These are phyloP conservation scores for Drosophila nasuta DNA, from an alignment of 1,140 invertebrate genomes.

Conservation along the genomic window DNA sequence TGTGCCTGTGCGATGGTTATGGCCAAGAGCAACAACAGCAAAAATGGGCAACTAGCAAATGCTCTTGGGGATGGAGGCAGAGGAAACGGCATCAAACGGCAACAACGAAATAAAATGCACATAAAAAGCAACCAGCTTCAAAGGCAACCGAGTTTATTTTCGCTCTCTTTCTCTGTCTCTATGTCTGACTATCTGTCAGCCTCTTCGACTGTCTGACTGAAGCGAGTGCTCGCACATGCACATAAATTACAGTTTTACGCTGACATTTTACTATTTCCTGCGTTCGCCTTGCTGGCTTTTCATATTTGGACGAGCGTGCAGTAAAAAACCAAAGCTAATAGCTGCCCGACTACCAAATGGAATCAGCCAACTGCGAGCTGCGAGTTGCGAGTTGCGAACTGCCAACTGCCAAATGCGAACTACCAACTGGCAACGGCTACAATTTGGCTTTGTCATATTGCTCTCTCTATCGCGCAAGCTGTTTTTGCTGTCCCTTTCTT, in stretches of 20 bases:
- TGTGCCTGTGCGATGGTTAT: slow-evolving; percentile 44
- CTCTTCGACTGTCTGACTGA: slow-evolving; percentile 12
- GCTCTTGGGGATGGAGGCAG: slow-evolving; percentile 5
- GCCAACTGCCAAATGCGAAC: slow-evolving; percentile 10
- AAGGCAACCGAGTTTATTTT: background rate
- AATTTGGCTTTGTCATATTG: slow-evolving; percentile 72
- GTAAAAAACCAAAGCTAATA: slow-evolving; percentile 81
- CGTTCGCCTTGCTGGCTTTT: slow-evolving; percentile 67
- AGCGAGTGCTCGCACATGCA: slow-evolving; percentile 65
- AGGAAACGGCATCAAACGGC: slow-evolving; percentile 54
- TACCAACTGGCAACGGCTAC: slow-evolving; percentile 25
- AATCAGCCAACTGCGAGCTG: slow-evolving; percentile 22
- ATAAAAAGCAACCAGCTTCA: slow-evolving; percentile 55
- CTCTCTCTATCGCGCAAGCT: background rate
- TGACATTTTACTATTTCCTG: slow-evolving; percentile 80
- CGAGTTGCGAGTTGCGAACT: slow-evolving; percentile 6
- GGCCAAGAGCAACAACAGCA: slow-evolving; percentile 28
- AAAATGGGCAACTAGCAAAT: slow-evolving; percentile 22
- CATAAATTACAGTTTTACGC: slow-evolving; percentile 83
- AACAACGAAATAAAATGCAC: slow-evolving; percentile 69
- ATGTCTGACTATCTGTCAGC: background rate
- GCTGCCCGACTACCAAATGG: slow-evolving; percentile 48
- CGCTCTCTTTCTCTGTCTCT: background rate
- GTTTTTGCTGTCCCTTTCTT: slow-evolving; percentile 7
- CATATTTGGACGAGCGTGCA: slow-evolving; percentile 68